Evolutionary conservation across 2,113 vertebrate genomes (phyloP).

Genomic region (Atlantisia rogersi): DNA sequence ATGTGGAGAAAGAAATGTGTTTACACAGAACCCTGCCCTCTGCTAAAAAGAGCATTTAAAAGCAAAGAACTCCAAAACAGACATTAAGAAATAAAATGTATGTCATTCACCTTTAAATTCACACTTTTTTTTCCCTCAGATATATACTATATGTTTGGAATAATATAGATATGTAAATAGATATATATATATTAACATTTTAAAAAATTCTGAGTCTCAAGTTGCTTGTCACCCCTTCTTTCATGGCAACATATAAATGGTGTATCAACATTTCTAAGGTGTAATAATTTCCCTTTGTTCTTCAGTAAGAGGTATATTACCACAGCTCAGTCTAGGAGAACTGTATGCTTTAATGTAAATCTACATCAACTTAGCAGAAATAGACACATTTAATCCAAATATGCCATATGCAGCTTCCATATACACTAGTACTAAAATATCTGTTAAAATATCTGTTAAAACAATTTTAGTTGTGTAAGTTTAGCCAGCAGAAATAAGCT

Average conservation of each 20-base stretch:
- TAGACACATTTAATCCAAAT: background rate
- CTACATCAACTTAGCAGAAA: background rate
- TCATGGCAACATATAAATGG: background rate
- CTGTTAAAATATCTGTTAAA: background rate
- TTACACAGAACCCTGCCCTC: background rate
- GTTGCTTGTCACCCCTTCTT: background rate
- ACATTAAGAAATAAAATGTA: background rate
- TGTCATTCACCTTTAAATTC: background rate
- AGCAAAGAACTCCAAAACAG: background rate
- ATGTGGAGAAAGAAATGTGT: background rate
- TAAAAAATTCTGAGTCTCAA: background rate
- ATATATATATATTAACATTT: accelerated
- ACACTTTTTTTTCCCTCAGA: background rate
- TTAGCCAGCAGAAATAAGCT: background rate
- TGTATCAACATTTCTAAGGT: background rate
- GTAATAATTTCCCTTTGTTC: background rate
- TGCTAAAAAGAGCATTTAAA: background rate
- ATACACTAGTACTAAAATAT: background rate
- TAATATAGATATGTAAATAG: background rate
- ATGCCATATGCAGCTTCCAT: background rate
- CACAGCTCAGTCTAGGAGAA: background rate
- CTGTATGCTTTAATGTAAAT: background rate
- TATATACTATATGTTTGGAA: background rate
- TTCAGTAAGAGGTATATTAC: background rate
- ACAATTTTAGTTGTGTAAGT: background rate